Evolutionary conservation across 2,888 invertebrate genomes (phyloP).

Genomic region (Ophraella communa): DNA sequence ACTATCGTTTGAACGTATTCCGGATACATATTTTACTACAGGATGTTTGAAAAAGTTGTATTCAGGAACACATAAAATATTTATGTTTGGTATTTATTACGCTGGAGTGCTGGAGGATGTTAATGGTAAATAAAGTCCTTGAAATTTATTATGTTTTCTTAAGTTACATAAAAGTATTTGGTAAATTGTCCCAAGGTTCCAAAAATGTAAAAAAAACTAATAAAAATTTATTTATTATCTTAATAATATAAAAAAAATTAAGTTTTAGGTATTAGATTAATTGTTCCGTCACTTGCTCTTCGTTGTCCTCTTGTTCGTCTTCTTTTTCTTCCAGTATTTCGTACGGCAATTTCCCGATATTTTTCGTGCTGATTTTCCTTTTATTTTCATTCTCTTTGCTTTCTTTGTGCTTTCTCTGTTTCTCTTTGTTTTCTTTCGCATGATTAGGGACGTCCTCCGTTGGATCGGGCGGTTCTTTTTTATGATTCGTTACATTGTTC

Average conservation of each 20-base stretch:
- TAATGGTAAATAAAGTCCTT: too few species aligned
- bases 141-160: too few species aligned
- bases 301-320: slow-evolving; percentile 18
- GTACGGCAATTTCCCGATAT: slow-evolving; percentile 13
- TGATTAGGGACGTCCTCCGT: neutral
- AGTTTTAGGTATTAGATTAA: too few species aligned
- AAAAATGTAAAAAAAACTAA: neutral
- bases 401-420: neutral
- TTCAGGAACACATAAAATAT: too few species aligned
- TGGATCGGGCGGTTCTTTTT: neutral
- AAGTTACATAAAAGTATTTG: too few species aligned
- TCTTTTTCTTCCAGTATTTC: slow-evolving; percentile 33
- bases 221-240: too few species aligned
- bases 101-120: too few species aligned
- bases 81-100: too few species aligned
- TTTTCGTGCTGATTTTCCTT: slow-evolving; percentile 12
- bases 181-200: too few species aligned
- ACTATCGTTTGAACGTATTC: neutral
- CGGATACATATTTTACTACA: neutral
- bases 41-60: slow-evolving; percentile 11
- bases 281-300: neutral
- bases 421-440: neutral
- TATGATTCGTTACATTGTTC: neutral
- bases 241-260: neutral
- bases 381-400: neutral